Percentiles rank a stretch among this genome's conserved stretches.
Conservation (phyloP, 2,888 invertebrate genomes). For the Rhorus exstirpatorius region DNA sequence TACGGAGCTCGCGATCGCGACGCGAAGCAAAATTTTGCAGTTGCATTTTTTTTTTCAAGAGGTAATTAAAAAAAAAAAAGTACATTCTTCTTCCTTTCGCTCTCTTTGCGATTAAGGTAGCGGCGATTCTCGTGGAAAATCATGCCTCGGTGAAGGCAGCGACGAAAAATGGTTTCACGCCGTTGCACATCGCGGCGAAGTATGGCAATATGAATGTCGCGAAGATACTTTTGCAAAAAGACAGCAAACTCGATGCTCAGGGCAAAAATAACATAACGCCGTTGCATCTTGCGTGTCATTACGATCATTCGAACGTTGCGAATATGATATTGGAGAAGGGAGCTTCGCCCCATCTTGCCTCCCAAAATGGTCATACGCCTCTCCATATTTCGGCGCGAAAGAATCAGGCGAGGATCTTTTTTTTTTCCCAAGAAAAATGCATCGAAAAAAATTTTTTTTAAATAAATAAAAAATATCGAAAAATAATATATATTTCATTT, state of each 20-base stretch:
- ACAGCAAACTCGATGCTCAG: slow-evolving; percentile 95
- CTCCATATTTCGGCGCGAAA: slow-evolving; percentile 99
- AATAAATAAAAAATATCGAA: neutral
- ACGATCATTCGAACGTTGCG: slow-evolving; percentile 97
- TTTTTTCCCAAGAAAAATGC: neutral
- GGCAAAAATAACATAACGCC: slow-evolving; percentile 98
- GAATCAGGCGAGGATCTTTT: slow-evolving; percentile 90
- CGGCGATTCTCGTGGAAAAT: slow-evolving; percentile 95
- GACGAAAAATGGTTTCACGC: slow-evolving; percentile 99
- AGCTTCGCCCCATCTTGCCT: slow-evolving; percentile 96
- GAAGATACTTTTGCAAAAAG: slow-evolving; percentile 93
- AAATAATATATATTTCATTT: slow-evolving; percentile 4
- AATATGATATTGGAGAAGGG: slow-evolving; percentile 96
- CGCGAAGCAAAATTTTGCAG: too few species aligned
- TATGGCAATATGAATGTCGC: slow-evolving; percentile 98
- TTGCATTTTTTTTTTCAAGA: too few species aligned
- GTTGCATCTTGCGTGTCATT: slow-evolving; percentile 98
- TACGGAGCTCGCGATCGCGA: too few species aligned
- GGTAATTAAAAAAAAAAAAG: too few species aligned
- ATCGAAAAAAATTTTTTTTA: slow-evolving; percentile 11
- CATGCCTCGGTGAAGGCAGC: slow-evolving; percentile 95
- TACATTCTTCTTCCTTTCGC: neutral
- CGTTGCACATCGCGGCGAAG: slow-evolving; percentile 98
- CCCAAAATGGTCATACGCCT: slow-evolving; percentile 99
- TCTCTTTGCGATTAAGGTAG: slow-evolving; percentile 88